These are phyloP conservation scores for Spheniscus humboldti DNA, from an alignment of 2,797 vertebrate species.

Conservation along the genomic window DNA sequence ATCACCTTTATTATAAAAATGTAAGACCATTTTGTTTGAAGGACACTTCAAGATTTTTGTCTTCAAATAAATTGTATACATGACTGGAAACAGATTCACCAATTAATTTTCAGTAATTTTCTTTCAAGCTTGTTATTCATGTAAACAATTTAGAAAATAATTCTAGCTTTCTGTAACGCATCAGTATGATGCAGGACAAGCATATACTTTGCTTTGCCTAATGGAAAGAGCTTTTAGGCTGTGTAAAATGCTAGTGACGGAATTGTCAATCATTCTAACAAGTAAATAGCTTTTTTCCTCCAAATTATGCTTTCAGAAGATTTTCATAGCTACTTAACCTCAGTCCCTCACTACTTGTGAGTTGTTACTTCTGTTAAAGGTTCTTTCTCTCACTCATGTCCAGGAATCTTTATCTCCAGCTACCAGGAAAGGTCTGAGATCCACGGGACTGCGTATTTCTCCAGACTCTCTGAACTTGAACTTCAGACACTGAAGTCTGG, in stretches of 20 bases:
- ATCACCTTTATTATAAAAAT: neutral
- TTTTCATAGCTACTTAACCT: neutral
- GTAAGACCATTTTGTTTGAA: neutral
- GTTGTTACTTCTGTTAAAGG: neutral
- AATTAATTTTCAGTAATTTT: constrained; percentile 13
- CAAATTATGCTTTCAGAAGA: neutral
- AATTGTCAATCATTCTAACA: constrained; percentile 33
- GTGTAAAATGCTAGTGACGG: constrained; percentile 41
- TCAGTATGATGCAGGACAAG: neutral
- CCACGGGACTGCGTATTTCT: neutral
- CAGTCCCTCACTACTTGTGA: neutral
- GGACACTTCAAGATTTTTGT: neutral
- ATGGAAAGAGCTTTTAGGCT: constrained; percentile 23
- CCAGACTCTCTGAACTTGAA: neutral
- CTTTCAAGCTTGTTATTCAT: neutral
- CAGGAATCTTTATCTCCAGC: neutral
- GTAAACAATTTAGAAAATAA: neutral
- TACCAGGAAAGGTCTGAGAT: neutral
- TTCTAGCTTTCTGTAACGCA: neutral
- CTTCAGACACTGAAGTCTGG: neutral
- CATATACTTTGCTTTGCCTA: neutral
- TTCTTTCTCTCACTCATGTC: neutral
- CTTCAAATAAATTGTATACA: neutral
- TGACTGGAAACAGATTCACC: neutral
- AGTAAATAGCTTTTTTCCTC: neutral